A percentile compares a stretch with the other conserved stretches of the same genome.
Evolutionary conservation across 2,113 vertebrate species (phyloP).

Genomic region (Myrmophylax atrothorax): DNA sequence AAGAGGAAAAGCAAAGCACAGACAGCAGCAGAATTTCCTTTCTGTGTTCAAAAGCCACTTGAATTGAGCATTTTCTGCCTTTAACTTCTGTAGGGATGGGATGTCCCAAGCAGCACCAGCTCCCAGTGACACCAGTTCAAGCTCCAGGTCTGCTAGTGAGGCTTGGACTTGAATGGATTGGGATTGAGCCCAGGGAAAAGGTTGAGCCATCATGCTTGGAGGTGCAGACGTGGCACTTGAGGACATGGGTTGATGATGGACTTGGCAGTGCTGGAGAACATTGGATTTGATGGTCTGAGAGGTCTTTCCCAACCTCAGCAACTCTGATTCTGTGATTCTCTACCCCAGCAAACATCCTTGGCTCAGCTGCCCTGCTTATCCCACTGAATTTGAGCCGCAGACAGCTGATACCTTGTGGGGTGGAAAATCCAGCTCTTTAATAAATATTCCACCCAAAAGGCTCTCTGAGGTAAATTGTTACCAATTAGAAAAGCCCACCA

Average conservation of each 20-base stretch:
- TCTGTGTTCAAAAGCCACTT: background rate
- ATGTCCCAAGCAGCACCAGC: background rate
- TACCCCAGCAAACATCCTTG: background rate
- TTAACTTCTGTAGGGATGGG: background rate
- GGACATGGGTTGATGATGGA: background rate
- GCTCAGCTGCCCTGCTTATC: background rate
- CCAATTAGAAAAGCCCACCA: background rate
- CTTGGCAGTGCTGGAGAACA: background rate
- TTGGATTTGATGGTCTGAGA: background rate
- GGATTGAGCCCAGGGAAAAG: background rate
- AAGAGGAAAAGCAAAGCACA: background rate
- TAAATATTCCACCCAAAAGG: background rate
- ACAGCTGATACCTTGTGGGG: rapidly evolving
- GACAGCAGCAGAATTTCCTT: background rate
- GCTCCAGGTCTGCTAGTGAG: background rate
- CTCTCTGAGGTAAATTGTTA: background rate
- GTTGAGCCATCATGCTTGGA: background rate
- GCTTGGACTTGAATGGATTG: background rate
- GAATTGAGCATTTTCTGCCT: background rate
- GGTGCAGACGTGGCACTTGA: background rate
- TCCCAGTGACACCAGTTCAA: background rate
- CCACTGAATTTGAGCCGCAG: background rate
- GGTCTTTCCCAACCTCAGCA: background rate
- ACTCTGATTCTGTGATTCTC: background rate
- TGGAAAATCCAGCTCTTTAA: background rate